Evolutionary conservation across 2,888 invertebrate genomes (phyloP).

Genomic region (Leucoma salicis): DNA sequence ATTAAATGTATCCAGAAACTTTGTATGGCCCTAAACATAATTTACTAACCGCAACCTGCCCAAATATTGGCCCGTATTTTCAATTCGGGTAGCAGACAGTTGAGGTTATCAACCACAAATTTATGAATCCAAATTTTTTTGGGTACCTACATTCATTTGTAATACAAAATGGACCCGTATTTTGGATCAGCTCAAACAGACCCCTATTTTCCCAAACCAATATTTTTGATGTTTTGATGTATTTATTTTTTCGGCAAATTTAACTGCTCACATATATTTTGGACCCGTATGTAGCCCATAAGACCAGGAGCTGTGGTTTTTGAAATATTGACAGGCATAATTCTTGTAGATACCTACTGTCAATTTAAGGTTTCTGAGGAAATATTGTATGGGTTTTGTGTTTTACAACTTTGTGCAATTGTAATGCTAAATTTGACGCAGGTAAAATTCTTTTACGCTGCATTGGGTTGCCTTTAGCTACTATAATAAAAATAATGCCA

Average conservation of each 20-base stretch:
- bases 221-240: slow-evolving; percentile 1
- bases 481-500: too few relatives aligned
- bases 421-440: too few relatives aligned
- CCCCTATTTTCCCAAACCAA: neutral
- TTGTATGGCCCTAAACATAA: too few relatives aligned
- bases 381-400: too few relatives aligned
- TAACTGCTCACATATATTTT: slow-evolving; percentile 7
- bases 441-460: too few relatives aligned
- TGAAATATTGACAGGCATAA: slow-evolving; percentile 9
- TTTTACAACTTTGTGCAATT: too few relatives aligned
- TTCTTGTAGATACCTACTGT: neutral
- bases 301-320: slow-evolving; percentile 33
- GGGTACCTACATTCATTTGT: slow-evolving; percentile 3
- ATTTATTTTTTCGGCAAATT: slow-evolving; percentile 9
- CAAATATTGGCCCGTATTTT: slow-evolving; percentile 56
- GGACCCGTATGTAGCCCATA: slow-evolving; percentile 29
- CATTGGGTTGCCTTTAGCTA: too few relatives aligned
- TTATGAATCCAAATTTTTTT: slow-evolving; percentile 16
- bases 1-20: too few relatives aligned
- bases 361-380: neutral
- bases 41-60: slow-evolving; percentile 13
- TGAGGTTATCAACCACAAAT: slow-evolving; percentile 33
- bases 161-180: slow-evolving; percentile 21
- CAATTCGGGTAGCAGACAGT: slow-evolving; percentile 56
- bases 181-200: neutral